A percentile compares a stretch with the other conserved stretches of the same genome.
phyloP scores from a whole-genome alignment of 2,888 invertebrate species.

The Eupithecia dodoneata region DNA sequence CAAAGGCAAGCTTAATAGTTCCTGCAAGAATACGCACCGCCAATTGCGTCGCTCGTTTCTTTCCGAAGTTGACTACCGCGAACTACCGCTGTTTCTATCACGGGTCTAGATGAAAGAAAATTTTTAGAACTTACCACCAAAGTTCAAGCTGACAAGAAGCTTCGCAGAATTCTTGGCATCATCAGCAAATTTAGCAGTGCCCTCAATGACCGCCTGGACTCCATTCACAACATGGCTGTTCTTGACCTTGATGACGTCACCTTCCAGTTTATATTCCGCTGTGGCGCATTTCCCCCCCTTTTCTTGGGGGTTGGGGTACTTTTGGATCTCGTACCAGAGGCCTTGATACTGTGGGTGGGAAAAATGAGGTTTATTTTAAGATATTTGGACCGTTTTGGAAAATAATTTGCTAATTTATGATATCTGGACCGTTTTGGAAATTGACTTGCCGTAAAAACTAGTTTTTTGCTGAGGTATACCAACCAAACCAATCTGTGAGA shows the following conservation, averaged over 20 bases:
- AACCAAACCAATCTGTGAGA: no score
- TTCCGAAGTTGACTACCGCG: not conserved
- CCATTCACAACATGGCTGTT: constrained; percentile 67
- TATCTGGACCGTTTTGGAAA: no score
- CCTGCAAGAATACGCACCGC: not conserved
- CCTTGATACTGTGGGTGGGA: constrained; percentile 83
- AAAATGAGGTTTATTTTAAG: not conserved
- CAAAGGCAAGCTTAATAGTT: no score
- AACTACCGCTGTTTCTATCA: not conserved
- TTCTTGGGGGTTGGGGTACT: constrained; percentile 85
- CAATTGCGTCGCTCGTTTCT: not conserved
- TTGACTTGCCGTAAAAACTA: not conserved
- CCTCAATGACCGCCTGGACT: constrained; percentile 66
- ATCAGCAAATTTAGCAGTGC: constrained; percentile 63
- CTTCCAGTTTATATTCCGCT: constrained; percentile 83
- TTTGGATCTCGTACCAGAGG: constrained; percentile 87
- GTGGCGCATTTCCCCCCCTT: constrained; percentile 84
- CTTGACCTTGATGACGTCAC: constrained; percentile 65
- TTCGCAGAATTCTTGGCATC: constrained; percentile 79
- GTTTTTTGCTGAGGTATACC: not conserved
- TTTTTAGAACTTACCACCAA: constrained; percentile 60
- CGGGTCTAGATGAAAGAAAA: not conserved
- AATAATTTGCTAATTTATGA: no score
- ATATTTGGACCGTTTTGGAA: not conserved
- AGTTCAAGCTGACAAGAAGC: constrained; percentile 63